phyloP scores from a whole-genome alignment of 2,888 invertebrate genomes.

The Limnephilus lunatus region DNA sequence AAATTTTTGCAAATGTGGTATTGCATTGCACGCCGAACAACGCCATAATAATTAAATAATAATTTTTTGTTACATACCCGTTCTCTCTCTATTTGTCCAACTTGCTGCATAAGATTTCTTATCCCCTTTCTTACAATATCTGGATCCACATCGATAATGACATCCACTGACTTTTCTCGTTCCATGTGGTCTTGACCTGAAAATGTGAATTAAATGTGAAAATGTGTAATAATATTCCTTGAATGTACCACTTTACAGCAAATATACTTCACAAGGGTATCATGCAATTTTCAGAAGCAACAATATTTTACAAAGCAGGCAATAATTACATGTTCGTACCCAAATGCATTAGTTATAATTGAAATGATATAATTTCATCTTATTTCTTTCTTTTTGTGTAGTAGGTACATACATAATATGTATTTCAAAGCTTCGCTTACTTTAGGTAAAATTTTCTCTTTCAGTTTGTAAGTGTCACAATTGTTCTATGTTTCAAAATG shows the following conservation, averaged over 20 bases:
- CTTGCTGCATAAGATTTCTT: constrained; percentile 93
- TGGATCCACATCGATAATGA: constrained; percentile 90
- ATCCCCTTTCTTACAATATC: constrained; percentile 94
- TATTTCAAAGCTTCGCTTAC: not conserved
- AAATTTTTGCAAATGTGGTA: no score
- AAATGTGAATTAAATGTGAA: constrained; percentile 52
- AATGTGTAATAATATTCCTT: not conserved
- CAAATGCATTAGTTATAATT: not conserved
- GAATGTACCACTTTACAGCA: not conserved
- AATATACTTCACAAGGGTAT: not conserved
- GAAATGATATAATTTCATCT: not conserved
- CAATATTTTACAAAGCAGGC: constrained; percentile 2
- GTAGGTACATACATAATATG: not conserved
- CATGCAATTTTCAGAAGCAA: not conserved
- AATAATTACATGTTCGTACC: not conserved
- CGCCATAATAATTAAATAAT: no score
- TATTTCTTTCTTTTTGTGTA: not conserved
- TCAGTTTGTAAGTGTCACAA: not conserved
- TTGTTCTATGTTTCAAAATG: not conserved
- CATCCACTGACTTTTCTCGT: constrained; percentile 76
- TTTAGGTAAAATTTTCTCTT: not conserved
- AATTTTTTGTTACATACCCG: constrained; percentile 77
- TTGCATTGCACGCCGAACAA: no score
- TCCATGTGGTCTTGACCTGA: constrained; percentile 81
- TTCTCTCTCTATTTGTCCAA: constrained; percentile 94